Base-by-base conservation (phyloP, 2,113 vertebrate species). In the Prunella fulvescens region DNA sequence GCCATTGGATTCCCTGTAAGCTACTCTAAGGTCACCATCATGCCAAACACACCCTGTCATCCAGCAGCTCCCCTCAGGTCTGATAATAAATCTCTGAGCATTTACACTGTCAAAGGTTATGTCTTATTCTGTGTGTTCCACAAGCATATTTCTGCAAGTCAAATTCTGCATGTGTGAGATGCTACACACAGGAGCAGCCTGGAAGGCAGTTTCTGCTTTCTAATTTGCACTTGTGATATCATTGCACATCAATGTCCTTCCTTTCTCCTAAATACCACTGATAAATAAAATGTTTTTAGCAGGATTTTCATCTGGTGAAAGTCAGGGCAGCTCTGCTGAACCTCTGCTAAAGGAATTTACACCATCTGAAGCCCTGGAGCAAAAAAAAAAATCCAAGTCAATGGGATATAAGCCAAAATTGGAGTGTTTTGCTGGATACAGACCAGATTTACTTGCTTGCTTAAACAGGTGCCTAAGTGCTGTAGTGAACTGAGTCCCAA, bases 401-500 rank as follows among this genome's bases (percentile, higher is more conserved):
- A 0, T 53, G 72, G 86, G 86, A 86, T 16, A 65, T 65, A 90
- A 67, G 86, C 94, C 90, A 88, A 95, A 96, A 88, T 4, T 81
- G 7, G 33, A 95, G 64, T 83, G 79, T 73, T 90, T 95, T 93
- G 44, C 74, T 92, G 80, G 83, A 93, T 84, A 81, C 40, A 88
- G 83, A 96, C 61, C 56, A 88, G 82, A 92, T 74, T 91, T 84
- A 79, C 33, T 90, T 78, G 83, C 42, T 88, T 84, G 56, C 65
- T 92, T 86, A 71, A 96, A 94, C 90, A 97, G 80, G 86, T 93
- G 93, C 57, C 61, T 90, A 86, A 96, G 69, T 72, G 72, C 47
- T 96, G 20, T 40, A 48, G 60, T 71, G 60, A 92, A 77, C 8
- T 48, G n/a, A 23, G 37, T 44, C 48, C 76, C 85, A 90, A 90